A percentile compares a stretch with the other conserved stretches of the same genome.
Conservation (phyloP, 1,140 invertebrate species). For the Drosophila kohkoa region DNA sequence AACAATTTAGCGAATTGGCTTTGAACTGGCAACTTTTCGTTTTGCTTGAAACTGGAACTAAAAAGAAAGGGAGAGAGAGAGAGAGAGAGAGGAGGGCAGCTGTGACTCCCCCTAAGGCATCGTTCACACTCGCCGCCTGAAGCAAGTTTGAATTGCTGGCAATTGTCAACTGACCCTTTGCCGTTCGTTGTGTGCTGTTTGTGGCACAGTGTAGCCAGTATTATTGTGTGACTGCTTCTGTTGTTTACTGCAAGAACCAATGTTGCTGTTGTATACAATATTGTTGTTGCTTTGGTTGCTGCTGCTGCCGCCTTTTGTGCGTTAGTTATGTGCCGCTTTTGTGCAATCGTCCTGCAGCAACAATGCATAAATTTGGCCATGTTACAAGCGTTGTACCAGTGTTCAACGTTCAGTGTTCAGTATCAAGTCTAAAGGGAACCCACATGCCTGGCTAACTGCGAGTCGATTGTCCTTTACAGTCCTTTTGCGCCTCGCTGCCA, state of each 20-base stretch:
- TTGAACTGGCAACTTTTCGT: background rate
- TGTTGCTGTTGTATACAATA: background rate
- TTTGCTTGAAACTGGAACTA: background rate
- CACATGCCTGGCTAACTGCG: conserved; percentile 1
- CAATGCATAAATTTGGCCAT: conserved; percentile 46
- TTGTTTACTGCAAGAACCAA: background rate
- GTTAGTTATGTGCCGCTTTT: conserved; percentile 49
- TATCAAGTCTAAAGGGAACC: background rate
- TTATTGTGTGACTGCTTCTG: background rate
- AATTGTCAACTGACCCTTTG: conserved; percentile 42
- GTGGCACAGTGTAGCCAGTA: conserved; percentile 6
- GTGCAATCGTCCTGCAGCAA: conserved; percentile 23
- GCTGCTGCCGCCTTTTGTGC: conserved; percentile 49
- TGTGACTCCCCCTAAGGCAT: conserved; percentile 5
- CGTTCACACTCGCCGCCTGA: conserved; percentile 1
- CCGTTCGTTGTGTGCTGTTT: background rate
- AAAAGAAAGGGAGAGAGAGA: too few species aligned
- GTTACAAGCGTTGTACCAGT: conserved; percentile 1
- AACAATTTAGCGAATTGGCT: background rate
- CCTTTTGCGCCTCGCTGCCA: conserved; percentile 35
- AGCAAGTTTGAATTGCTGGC: conserved; percentile 42
- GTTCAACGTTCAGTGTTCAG: background rate
- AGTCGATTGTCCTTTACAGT: conserved; percentile 45
- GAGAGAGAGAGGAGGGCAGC: background rate
- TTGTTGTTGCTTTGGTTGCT: conserved; percentile 5